Evolutionary conservation across 2,113 vertebrate species (phyloP).

Genomic region (Rynchops niger): DNA sequence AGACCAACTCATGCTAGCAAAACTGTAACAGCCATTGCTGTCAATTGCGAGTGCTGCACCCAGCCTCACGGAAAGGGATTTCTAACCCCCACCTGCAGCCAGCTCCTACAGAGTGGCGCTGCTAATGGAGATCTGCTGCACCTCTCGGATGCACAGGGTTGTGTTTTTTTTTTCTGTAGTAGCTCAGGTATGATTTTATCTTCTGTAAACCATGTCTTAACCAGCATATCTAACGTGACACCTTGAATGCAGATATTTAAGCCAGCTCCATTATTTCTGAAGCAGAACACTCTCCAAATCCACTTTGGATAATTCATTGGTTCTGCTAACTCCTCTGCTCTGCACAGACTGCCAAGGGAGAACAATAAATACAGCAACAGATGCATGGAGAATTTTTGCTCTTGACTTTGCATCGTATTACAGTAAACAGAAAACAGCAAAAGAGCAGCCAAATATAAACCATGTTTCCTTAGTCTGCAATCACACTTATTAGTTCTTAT

Average conservation of each 20-base stretch:
- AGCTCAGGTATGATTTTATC: neutral
- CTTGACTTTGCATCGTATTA: neutral
- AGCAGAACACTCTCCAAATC: neutral
- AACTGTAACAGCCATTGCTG: neutral
- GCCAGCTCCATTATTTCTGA: neutral
- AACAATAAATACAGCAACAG: neutral
- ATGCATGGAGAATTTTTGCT: neutral
- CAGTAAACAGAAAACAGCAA: neutral
- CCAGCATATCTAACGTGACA: neutral
- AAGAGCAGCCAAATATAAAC: neutral
- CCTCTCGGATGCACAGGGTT: neutral
- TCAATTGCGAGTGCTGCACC: neutral
- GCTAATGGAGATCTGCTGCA: neutral
- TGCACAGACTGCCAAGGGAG: neutral
- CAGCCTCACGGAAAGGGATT: accelerated
- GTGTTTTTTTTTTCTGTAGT: neutral
- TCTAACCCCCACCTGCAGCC: neutral
- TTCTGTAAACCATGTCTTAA: neutral
- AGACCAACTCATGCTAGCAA: neutral
- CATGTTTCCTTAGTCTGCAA: neutral
- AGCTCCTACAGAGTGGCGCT: neutral
- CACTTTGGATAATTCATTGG: neutral
- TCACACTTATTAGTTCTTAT: neutral
- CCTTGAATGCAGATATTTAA: neutral
- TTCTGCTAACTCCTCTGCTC: neutral